These are phyloP conservation scores for Prenolepis imparis DNA, from an alignment of 2,888 invertebrate species.

Conservation along the genomic window DNA sequence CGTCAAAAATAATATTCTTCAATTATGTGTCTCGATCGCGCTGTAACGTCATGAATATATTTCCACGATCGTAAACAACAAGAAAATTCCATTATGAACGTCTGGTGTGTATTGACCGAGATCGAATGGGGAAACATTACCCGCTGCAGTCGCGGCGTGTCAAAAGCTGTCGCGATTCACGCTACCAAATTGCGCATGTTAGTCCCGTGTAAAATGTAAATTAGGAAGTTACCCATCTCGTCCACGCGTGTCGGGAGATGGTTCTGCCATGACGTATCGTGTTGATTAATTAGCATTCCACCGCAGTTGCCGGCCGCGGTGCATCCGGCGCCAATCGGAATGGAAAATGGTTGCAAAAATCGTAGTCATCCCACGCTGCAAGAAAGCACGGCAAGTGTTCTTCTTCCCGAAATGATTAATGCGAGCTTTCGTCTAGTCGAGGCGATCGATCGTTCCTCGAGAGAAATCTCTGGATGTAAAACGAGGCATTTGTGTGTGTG, in stretches of 20 bases:
- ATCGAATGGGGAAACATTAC: conserved; percentile 29
- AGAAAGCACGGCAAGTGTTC: conserved; percentile 40
- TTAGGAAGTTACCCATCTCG: conserved; percentile 53
- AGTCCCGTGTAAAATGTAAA: conserved; percentile 53
- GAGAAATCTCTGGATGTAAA: conserved; percentile 14
- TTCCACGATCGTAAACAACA: conserved; percentile 31
- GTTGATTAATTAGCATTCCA: conserved; percentile 57
- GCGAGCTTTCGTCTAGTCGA: conserved; percentile 27
- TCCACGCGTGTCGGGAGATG: conserved; percentile 50
- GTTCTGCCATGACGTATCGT: conserved; percentile 55
- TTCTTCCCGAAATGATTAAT: conserved; percentile 31
- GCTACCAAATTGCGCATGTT: conserved; percentile 52
- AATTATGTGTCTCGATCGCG: background rate
- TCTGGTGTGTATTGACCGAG: conserved; percentile 14
- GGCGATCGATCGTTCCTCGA: conserved; percentile 21
- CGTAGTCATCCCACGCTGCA: conserved; percentile 30
- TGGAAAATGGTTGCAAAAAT: conserved; percentile 44
- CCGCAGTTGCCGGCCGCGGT: conserved; percentile 17
- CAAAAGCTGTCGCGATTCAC: conserved; percentile 41
- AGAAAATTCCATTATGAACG: conserved; percentile 45
- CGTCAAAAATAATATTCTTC: conserved; percentile 47
- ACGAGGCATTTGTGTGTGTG: background rate
- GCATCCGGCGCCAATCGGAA: conserved; percentile 28
- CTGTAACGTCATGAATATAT: conserved; percentile 9
- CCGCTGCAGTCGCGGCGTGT: conserved; percentile 36